These are phyloP conservation scores for Arrhamphus sclerolepis DNA, from an alignment of 2,797 vertebrate species.

Conservation along the genomic window DNA sequence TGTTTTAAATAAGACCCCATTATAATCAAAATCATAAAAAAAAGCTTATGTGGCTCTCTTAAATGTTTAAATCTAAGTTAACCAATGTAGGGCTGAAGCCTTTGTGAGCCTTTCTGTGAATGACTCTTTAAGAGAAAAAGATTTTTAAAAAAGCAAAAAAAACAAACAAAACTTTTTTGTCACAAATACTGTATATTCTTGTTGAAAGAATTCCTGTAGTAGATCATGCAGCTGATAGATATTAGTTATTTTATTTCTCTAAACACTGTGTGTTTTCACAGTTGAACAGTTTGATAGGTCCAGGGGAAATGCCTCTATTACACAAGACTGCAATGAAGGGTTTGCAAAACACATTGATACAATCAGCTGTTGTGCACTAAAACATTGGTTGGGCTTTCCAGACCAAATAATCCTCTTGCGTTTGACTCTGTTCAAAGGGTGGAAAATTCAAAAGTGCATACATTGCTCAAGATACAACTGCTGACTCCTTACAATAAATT, in stretches of 20 bases:
- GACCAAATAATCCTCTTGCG: too few relatives aligned
- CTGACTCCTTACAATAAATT: too few relatives aligned
- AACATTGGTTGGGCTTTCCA: not conserved
- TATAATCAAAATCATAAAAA: conserved; percentile 90
- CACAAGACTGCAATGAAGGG: conserved; percentile 5
- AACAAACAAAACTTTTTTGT: too few relatives aligned
- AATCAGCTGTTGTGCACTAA: conserved; percentile 1
- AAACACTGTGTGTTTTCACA: too few relatives aligned
- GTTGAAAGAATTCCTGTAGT: not conserved
- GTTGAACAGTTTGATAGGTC: too few relatives aligned
- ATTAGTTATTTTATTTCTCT: too few relatives aligned
- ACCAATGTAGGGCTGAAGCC: conserved; percentile 71
- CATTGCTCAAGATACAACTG: too few relatives aligned
- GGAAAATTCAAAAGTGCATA: too few relatives aligned
- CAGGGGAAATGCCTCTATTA: conserved; percentile 1
- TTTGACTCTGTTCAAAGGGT: too few relatives aligned
- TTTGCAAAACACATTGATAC: conserved; percentile 17
- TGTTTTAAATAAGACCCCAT: conserved; percentile 86
- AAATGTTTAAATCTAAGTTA: conserved; percentile 80
- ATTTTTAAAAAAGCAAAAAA: conserved; percentile 8
- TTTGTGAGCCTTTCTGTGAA: conserved; percentile 56
- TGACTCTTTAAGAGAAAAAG: conserved; percentile 39
- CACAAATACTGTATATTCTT: not conserved
- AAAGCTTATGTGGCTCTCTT: conserved; percentile 80
- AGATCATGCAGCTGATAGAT: too few relatives aligned